These are phyloP conservation scores for Melanostoma mellinum DNA, from an alignment of 2,888 invertebrate species.

Conservation along the genomic window DNA sequence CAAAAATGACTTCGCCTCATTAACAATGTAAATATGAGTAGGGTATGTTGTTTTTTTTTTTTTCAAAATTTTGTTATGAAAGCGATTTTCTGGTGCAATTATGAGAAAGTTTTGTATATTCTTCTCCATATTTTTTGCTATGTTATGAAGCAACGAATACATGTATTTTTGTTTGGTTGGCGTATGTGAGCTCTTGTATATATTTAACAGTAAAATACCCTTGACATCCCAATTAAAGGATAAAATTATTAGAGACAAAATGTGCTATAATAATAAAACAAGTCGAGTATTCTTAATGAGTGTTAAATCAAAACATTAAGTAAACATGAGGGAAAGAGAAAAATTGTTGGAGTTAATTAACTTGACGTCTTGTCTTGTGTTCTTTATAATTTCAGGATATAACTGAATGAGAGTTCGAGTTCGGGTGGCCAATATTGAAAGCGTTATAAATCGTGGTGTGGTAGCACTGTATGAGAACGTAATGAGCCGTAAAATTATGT, in stretches of 20 bases:
- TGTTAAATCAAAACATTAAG: slow-evolving; percentile 35
- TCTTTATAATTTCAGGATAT: too few relatives aligned
- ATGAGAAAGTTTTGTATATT: slow-evolving; percentile 19
- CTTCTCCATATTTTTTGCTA: slow-evolving; percentile 10
- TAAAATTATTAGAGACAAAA: neutral
- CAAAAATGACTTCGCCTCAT: slow-evolving; percentile 65
- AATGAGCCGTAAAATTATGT: too few relatives aligned
- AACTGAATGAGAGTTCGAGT: too few relatives aligned
- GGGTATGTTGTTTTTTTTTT: slow-evolving; percentile 32
- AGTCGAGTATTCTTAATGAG: slow-evolving; percentile 48
- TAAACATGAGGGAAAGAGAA: too few relatives aligned
- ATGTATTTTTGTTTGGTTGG: neutral
- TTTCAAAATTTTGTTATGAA: slow-evolving; percentile 47
- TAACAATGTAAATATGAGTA: slow-evolving; percentile 68
- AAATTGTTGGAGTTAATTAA: too few relatives aligned
- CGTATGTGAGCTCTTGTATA: neutral
- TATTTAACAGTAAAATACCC: slow-evolving; percentile 25
- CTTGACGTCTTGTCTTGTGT: too few relatives aligned
- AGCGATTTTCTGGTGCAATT: slow-evolving; percentile 52
- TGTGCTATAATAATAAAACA: neutral
- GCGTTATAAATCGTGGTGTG: too few relatives aligned
- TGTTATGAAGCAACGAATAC: slow-evolving; percentile 12
- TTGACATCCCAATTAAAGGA: slow-evolving; percentile 56
- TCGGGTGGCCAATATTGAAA: too few relatives aligned
- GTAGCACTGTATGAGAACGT: too few relatives aligned